These are phyloP conservation scores for Dolichallabes microphthalmus DNA, from an alignment of 2,113 vertebrate species.

Conservation along the genomic window DNA sequence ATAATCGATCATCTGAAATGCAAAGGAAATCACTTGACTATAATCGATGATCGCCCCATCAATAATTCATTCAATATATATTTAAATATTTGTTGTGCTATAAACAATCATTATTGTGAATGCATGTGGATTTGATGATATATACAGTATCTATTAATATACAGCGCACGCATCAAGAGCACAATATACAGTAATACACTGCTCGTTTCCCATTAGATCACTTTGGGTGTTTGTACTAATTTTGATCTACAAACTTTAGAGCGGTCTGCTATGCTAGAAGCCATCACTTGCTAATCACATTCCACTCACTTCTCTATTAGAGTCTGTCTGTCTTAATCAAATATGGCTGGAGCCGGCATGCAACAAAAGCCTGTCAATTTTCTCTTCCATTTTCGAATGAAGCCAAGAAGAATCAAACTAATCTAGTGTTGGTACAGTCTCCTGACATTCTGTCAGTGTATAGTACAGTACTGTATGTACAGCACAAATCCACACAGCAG, in stretches of 20 bases:
- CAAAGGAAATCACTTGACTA: too few relatives aligned
- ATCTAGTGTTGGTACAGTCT: neutral
- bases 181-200: slow-evolving; percentile 11
- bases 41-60: too few relatives aligned
- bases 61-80: neutral
- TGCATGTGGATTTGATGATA: neutral
- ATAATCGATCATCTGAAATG: too few relatives aligned
- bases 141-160: neutral
- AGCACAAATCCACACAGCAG: neutral
- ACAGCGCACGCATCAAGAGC: neutral
- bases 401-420: neutral
- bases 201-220: slow-evolving; percentile 20
- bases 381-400: slow-evolving; percentile 14
- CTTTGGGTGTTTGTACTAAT: slow-evolving; percentile 14
- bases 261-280: slow-evolving; percentile 27
- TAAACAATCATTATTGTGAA: neutral
- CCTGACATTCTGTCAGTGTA: neutral
- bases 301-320: slow-evolving; percentile 44
- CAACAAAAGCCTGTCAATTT: slow-evolving; percentile 41
- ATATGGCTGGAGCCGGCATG: slow-evolving; percentile 52
- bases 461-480: too few relatives aligned
- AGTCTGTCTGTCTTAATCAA: slow-evolving; percentile 52
- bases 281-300: slow-evolving; percentile 51
- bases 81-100: neutral
- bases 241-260: slow-evolving; percentile 28